Evolutionary conservation across 2,797 vertebrate genomes (phyloP), one percentile per base, ranked within the genome.

Genomic region (Craterocephalus amniculus): DNA sequence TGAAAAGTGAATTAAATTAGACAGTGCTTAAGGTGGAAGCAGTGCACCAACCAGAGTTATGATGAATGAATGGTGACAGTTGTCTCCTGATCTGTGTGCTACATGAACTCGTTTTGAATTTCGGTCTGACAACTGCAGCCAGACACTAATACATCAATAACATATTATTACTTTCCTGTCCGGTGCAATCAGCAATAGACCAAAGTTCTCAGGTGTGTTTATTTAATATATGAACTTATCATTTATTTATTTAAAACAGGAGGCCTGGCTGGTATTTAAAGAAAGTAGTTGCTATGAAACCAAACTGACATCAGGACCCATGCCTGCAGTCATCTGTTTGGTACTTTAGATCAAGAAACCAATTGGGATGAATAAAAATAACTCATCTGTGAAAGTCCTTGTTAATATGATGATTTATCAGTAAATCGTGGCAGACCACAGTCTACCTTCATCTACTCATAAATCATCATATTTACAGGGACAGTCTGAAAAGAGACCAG

Each of bases 1-100:
- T 80, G 76, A 57, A 80, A 80, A 78, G 73, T 67, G 83, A 87
- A 92, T 90, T 70, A 83, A 88, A 90, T 90, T 87, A 87, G 89
- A 89, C 88, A 83, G 88, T 80, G 90, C 88, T 92, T 87, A 78
- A 90, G 89, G 90, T 92, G 70, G 81, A 82, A 75, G 72, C 71
- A 63, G 70, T 72, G 79, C 79, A 67, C 70, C 83, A 51, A 49
- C 76, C 70, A n/a, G 2, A 5, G 55, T 72, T 60, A 63, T 89
- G 91, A 93, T 78, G 82, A 86, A 92, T 90, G 72, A 82, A 84
- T 74, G 80, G 36, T 85, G 90, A 91, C 91, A 89, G 87, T 91
- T 79, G 87, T 92, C 89, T 89, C 77, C 78, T 83, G 71, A 48
- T 18, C 78, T 72, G 68, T 51, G 67, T 56, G 77, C 58, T 70